Evolutionary conservation across 2,113 vertebrate genomes (phyloP), one percentile per base, ranked within the genome.

Genomic region (Pygoscelis antarcticus): DNA sequence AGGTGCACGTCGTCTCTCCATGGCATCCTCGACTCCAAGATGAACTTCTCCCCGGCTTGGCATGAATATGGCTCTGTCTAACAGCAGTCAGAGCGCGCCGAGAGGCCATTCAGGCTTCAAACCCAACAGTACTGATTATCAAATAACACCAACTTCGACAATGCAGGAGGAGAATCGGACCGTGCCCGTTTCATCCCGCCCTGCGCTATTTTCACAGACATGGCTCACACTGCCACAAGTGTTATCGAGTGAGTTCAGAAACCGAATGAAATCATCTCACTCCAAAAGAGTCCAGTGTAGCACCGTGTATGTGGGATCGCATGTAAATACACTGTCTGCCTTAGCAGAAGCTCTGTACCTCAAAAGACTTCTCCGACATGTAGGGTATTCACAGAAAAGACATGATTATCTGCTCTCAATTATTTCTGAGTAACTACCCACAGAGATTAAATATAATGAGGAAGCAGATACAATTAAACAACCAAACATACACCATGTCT

Each of bases 281-380:
- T 51, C 52, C 46, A 19, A 13, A 16, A 36, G 22, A 62, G 49
- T 3, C 36, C 29, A 5, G 42, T 0, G 20, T 7, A 29, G 22
- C 29, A 26, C 11, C 3, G n/a, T 2, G 10, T 16, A 5, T 0
- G 29, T 3, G 18, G 26, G 36, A 30, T 10, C 23, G 6, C 32
- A 4, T 2, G 18, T 5, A 66, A 52, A 29, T 4, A 7, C 2
- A 25, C 23, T 5, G 25, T 7, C 57, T 27, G 15, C 57, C 65
- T 34, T 7, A 17, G 60, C 51, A 76, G 69, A 32, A 75, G 23
- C n/a, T 47, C 74, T 26, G 51, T 4, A 23, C 74, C 79, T 51
- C 64, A 10, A 4, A 44, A 34, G 34, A 11, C 42, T 36, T 72
- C 47, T 69, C 47, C 55, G 17, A 30, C 40, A 3, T 0, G 13